These are phyloP conservation scores for Chiroxiphia lanceolata DNA, from an alignment of 2,797 vertebrate genomes.

Conservation along the genomic window DNA sequence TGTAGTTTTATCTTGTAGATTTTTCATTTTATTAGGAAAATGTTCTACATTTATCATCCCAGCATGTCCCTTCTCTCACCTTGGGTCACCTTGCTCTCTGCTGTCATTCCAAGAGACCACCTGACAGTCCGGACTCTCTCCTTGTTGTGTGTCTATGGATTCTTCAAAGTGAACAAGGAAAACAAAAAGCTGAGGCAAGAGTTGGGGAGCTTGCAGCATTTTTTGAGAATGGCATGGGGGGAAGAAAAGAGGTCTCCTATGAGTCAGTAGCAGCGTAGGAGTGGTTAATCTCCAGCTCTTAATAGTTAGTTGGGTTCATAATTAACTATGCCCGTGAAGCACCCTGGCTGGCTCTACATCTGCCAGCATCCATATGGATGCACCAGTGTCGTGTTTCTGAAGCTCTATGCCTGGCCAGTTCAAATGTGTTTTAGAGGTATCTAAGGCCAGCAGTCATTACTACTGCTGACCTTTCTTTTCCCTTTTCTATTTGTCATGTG, in stretches of 20 bases:
- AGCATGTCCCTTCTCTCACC: neutral
- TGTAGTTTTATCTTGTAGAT: neutral
- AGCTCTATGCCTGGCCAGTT: neutral
- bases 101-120: neutral
- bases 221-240: neutral
- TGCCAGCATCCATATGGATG: neutral
- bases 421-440: neutral
- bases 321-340: neutral
- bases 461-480: neutral
- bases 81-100: neutral
- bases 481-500: neutral
- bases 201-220: neutral
- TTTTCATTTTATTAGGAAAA: neutral
- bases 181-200: neutral
- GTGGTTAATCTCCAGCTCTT: neutral
- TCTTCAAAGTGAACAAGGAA: neutral
- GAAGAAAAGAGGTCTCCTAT: neutral
- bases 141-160: neutral
- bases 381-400: neutral
- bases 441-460: neutral
- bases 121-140: neutral
- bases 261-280: neutral
- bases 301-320: neutral
- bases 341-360: neutral
- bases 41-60: neutral